Base-by-base conservation (phyloP, 2,113 vertebrate species). In the Tiliqua scincoides region DNA sequence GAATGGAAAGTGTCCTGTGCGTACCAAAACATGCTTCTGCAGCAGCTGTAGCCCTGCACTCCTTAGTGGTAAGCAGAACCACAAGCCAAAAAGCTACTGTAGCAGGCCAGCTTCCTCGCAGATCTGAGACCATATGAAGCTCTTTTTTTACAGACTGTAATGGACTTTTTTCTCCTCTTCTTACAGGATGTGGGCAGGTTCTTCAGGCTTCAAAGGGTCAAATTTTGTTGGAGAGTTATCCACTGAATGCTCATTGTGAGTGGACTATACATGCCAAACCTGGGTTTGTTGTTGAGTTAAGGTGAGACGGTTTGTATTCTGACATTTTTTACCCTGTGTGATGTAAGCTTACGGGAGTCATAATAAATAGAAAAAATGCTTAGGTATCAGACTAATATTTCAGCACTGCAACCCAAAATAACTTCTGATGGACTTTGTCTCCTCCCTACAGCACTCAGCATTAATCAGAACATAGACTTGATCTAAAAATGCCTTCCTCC, bases 151-250 rank as follows among this genome's bases (percentile, higher is more conserved):
- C 83, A 25, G 67, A 87, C 1, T 40, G 59, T 72, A 14, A 89
- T 32, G 6, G 0, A 2, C 9, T 21, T 25, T 1, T 83, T 87
- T 83, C 86, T 92, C 91, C 40, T 57, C 90, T 86, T 93, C 91
- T 85, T 92, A 59, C 88, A 99, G 99, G 96, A 72, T 99, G 99
- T 1, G 99, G 99, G 25, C 98, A 98, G 85, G 96, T 99, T 88
- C 96, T 99, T 75, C 96, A 72, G 74, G 98, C 97, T 90, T 92
- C 96, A 1, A 98, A 97, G 88, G 98, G 99, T 83, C 98, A 99
- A 85, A 96, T 99, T 95, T 96, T 99, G 86, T 90, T 99, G 93
- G 98, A 99, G 90, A 98, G 98, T 92, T 99, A 99, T 91, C 99
- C 99, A 0, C 97, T 98, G 92, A 99, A 99, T 48, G 98, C 98